Conservation (phyloP, 1,140 invertebrate species). For the Calliopsis andreniformis region DNA sequence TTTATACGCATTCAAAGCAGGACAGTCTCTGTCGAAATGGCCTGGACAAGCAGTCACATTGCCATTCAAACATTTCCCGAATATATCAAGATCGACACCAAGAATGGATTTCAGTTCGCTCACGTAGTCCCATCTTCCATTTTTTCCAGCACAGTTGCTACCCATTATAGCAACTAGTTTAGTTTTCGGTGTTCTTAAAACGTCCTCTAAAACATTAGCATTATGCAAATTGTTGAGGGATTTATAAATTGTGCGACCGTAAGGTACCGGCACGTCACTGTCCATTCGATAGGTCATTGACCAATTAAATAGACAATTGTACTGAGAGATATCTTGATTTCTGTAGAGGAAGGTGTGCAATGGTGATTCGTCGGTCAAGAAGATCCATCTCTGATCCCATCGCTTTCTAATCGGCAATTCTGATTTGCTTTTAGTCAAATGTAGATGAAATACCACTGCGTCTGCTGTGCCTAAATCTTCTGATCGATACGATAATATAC, state of each 20-base stretch:
- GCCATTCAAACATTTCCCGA: constrained; percentile 71
- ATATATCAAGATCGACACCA: constrained; percentile 65
- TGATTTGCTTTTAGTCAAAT: constrained; percentile 74
- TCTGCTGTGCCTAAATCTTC: constrained; percentile 78
- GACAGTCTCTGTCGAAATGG: constrained; percentile 84
- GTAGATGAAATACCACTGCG: constrained; percentile 84
- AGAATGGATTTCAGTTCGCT: constrained; percentile 81
- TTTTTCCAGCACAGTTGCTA: constrained; percentile 84
- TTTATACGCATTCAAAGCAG: constrained; percentile 83
- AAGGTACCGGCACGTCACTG: constrained; percentile 87
- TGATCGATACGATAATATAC: constrained; percentile 80
- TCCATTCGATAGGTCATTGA: constrained; percentile 88
- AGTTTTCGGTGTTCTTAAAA: constrained; percentile 56
- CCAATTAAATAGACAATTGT: constrained; percentile 87
- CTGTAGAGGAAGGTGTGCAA: constrained; percentile 80
- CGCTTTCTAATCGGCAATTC: constrained; percentile 75
- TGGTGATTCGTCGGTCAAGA: constrained; percentile 84
- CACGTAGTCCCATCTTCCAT: constrained; percentile 84
- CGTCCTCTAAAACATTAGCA: constrained; percentile 58
- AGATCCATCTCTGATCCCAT: constrained; percentile 84
- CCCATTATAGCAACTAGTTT: constrained; percentile 84
- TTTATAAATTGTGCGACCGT: constrained; percentile 82
- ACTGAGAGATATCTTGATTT: constrained; percentile 75
- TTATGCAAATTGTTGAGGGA: constrained; percentile 21
- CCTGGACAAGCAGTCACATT: constrained; percentile 82